phyloP scores from a whole-genome alignment of 2,797 vertebrate genomes.

The Linurgus olivaceus region DNA sequence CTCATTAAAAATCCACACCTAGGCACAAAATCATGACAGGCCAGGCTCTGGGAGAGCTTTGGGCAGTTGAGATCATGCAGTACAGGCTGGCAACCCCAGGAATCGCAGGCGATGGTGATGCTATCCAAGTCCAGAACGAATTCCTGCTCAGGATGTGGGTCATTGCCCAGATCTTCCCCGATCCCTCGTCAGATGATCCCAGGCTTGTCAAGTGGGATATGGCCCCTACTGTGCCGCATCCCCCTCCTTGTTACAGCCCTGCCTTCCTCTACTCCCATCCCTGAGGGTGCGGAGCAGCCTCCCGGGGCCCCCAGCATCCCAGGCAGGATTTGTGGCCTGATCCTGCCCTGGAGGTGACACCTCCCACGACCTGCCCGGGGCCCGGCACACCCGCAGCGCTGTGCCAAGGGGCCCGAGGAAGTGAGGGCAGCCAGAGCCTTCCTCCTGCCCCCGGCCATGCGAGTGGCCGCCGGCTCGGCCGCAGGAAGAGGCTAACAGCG shows the following conservation, averaged over 20 bases:
- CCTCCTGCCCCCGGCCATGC: conserved; percentile 6
- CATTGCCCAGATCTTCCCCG: not conserved
- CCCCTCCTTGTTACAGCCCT: not conserved
- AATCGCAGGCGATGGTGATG: fast-evolving
- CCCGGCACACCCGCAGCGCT: no score
- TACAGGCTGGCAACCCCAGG: fast-evolving
- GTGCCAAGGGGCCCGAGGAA: not conserved
- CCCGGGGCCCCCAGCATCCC: not conserved
- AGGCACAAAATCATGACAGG: not conserved
- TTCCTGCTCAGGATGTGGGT: not conserved
- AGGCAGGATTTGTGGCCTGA: not conserved
- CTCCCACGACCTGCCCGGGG: not conserved
- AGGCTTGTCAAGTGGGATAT: not conserved
- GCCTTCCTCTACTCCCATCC: not conserved
- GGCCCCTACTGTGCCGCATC: fast-evolving
- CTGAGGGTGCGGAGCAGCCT: not conserved
- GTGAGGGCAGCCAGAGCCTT: not conserved
- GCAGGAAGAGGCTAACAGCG: conserved; percentile 59
- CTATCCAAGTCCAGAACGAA: not conserved
- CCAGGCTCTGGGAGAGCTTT: not conserved
- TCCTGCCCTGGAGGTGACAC: not conserved
- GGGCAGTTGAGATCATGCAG: not conserved
- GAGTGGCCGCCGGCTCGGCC: conserved; percentile 53
- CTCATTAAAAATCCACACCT: not conserved
- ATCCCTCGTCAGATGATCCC: not conserved